These are phyloP conservation scores for Ptilonorhynchus violaceus DNA, from an alignment of 2,113 vertebrate genomes.

Conservation along the genomic window DNA sequence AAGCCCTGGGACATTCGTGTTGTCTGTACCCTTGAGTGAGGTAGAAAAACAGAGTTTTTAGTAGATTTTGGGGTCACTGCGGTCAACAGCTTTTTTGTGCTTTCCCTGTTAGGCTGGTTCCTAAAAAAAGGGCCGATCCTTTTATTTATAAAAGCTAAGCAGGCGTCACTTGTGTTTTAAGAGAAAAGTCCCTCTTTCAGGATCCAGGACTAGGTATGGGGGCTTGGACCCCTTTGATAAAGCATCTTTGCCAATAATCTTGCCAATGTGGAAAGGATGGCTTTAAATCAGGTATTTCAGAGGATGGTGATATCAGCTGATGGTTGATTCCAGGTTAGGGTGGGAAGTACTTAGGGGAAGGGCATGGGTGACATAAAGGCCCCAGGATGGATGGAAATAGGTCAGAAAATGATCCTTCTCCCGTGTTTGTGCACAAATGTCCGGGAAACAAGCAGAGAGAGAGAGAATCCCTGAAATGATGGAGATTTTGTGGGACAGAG, in stretches of 20 bases:
- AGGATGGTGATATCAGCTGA: background rate
- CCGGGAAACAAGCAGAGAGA: background rate
- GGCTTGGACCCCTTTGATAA: background rate
- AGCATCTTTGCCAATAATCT: background rate
- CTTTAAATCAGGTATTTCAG: background rate
- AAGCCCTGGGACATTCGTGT: background rate
- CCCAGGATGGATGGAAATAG: background rate
- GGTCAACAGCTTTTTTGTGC: background rate
- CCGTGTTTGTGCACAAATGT: background rate
- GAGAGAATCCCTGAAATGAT: background rate
- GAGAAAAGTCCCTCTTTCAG: background rate
- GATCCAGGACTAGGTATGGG: fast-evolving
- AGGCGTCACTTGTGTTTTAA: background rate
- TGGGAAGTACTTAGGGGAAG: background rate
- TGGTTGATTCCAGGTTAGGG: background rate
- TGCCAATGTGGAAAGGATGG: background rate
- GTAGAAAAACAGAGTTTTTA: background rate
- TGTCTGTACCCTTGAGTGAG: background rate
- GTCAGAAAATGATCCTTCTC: fast-evolving
- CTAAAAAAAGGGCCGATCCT: background rate
- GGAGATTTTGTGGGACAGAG: background rate
- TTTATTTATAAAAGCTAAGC: background rate
- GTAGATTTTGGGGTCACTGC: background rate
- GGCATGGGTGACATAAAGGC: background rate
- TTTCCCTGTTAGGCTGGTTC: background rate